Evolutionary conservation across 2,113 vertebrate genomes (phyloP).

Genomic region (Ivindomyrus marchei): DNA sequence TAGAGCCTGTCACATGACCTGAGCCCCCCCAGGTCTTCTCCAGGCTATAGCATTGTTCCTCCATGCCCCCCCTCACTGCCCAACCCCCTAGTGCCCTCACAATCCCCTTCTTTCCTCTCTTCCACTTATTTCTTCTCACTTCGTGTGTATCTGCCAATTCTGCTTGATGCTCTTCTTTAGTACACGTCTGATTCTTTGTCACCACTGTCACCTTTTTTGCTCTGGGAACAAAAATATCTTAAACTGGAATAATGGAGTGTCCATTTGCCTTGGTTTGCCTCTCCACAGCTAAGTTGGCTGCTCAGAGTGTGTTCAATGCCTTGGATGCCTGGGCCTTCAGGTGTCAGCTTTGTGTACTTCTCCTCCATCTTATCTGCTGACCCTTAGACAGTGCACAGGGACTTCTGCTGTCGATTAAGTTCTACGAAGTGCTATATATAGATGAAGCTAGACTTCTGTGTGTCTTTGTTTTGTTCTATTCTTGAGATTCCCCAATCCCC

Average conservation of each 20-base stretch:
- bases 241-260: background rate
- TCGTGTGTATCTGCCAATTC: background rate
- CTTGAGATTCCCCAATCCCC: background rate
- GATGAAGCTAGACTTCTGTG: background rate
- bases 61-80: background rate
- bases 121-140: background rate
- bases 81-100: background rate
- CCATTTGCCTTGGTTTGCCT: background rate
- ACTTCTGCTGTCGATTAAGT: background rate
- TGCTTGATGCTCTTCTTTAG: background rate
- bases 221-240: background rate
- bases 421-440: background rate
- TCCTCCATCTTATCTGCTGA: background rate
- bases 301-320: background rate
- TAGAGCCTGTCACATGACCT: background rate
- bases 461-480: background rate
- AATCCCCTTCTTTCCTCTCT: background rate
- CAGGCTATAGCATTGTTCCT: background rate
- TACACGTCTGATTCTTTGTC: background rate
- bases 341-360: background rate
- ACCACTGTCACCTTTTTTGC: background rate
- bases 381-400: background rate
- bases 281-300: background rate
- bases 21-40: background rate
- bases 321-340: background rate